Evolutionary conservation across 37 sponge, comb jelly and placozoan genomes (phyloP).

Genomic region (Cliona cf. orientalis): DNA sequence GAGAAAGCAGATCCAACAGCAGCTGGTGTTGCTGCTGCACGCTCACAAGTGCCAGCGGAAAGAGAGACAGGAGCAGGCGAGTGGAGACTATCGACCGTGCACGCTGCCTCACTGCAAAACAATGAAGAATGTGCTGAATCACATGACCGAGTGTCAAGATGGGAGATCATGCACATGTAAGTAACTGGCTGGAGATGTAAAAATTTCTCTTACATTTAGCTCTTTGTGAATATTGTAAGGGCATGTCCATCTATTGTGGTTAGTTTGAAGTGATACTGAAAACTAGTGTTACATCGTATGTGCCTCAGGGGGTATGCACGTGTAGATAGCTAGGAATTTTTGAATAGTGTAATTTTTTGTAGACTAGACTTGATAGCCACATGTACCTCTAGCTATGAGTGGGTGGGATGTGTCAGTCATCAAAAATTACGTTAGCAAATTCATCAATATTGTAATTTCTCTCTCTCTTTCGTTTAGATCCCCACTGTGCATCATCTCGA

Average conservation of each 20-base stretch:
- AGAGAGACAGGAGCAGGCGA: slow-evolving; percentile 66
- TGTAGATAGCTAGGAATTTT: no score
- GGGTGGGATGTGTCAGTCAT: no score
- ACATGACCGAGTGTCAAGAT: slow-evolving; percentile 91
- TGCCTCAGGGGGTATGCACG: no score
- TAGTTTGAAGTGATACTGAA: no score
- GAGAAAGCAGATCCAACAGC: slow-evolving; percentile 94
- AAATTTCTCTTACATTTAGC: neutral
- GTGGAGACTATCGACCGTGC: slow-evolving; percentile 72
- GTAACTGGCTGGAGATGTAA: neutral
- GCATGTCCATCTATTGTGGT: neutral
- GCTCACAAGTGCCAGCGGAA: slow-evolving; percentile 98
- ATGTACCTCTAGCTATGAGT: no score
- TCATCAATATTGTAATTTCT: no score
- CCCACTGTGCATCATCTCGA: slow-evolving; percentile 97
- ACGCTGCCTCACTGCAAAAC: slow-evolving; percentile 89
- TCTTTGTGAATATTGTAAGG: neutral
- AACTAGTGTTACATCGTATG: no score
- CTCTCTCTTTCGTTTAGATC: no score
- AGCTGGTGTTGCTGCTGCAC: slow-evolving; percentile 95
- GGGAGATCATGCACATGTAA: slow-evolving; percentile 87
- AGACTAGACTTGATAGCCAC: no score
- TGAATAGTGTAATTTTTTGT: no score
- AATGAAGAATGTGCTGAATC: slow-evolving; percentile 96
- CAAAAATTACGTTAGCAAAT: no score